Percentiles rank a stretch among this genome's conserved stretches.
Evolutionary conservation across 2,113 vertebrate species (phyloP).

Genomic region (Vulpes lagopus): DNA sequence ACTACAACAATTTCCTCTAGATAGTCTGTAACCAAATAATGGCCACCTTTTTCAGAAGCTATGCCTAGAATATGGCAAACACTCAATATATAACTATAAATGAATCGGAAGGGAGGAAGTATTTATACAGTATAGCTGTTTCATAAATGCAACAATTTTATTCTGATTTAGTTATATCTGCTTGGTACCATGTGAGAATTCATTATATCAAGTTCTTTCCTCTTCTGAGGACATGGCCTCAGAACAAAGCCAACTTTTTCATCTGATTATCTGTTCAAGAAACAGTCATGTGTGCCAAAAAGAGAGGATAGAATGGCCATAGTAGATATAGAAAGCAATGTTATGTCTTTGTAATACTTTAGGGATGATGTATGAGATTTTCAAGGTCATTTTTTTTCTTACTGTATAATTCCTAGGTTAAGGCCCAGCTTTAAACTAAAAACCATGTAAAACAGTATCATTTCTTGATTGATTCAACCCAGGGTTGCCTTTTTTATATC

Average conservation of each 20-base stretch:
- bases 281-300: neutral
- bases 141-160: neutral
- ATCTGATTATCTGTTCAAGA: neutral
- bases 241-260: neutral
- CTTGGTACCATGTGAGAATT: neutral
- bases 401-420: neutral
- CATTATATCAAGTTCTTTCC: neutral
- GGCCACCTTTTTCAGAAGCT: neutral
- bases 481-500: neutral
- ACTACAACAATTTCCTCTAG: neutral
- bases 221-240: neutral
- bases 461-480: neutral
- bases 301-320: neutral
- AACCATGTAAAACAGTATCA: neutral
- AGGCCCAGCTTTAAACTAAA: neutral
- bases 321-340: neutral
- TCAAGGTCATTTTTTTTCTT: neutral
- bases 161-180: neutral
- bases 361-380: neutral
- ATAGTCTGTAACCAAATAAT: neutral
- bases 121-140: neutral
- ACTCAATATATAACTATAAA: neutral
- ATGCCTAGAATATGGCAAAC: neutral
- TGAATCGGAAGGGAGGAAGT: neutral
- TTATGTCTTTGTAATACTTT: neutral